Base-by-base conservation (phyloP, 2,113 vertebrate genomes). In the Carlito syrichta region DNA sequence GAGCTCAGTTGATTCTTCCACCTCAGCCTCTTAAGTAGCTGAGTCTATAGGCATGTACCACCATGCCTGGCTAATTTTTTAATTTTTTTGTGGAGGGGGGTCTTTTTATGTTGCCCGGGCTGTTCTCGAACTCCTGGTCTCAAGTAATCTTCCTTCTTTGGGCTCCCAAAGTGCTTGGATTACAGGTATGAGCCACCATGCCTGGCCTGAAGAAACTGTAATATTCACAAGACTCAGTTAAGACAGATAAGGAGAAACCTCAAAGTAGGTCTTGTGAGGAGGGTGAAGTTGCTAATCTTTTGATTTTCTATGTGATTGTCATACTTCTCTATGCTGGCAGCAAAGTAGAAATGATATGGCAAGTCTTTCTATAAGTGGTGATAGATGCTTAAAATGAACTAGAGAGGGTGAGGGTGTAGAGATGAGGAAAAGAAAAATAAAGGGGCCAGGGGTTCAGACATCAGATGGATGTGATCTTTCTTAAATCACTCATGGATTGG, bases 341-440 rank as follows among this genome's bases (percentile, higher is more conserved):
- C 2, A 16, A 10, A 27, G 60, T 0, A 19, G 5, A 23, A 81
- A 32, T 10, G 38, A 30, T 3, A 30, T 0, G 35, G 56, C 27
- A 43, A 45, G 68, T 40, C 17, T 23, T 35, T 38, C 19, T 52
- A 12, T 20, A 35, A 50, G 35, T 20, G 23, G 27, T 32, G 5
- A 40, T 73, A 27, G 10, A 32, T 4, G 35, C 71, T 87, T 50
- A 56, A 35, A 74, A 43, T 32, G 40, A 71, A 45, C 3, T 13
- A 43, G 32, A 62, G n/a, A 25, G 60, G 58, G 69, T 3, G 14
- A 52, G 43, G 25, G 32, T 45, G 30, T n/a, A n/a, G 45, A 40
- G 27, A 76, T 14, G 43, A 60, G 38, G 16, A 88, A 22, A 63
- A 84, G 35, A 16, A 74, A 90, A n/a, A 56, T 4, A 23, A 54